Evolutionary conservation across 2,888 invertebrate species (phyloP).

Genomic region (Craniophora ligustri): DNA sequence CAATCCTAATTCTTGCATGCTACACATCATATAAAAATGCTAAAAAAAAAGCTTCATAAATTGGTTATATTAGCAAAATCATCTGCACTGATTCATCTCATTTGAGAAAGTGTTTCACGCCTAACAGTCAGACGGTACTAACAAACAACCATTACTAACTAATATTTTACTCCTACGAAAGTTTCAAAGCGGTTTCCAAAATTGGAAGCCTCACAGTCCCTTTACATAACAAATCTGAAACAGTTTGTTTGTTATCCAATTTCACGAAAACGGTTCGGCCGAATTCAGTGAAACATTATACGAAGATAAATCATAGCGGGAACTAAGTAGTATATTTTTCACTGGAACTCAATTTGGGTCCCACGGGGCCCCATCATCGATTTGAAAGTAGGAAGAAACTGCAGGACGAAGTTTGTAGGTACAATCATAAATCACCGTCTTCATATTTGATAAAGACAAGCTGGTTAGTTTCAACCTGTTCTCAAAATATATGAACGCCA

Average conservation of each 20-base stretch:
- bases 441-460: conserved; percentile 34
- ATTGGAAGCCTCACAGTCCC: conserved; percentile 21
- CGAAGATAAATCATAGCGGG: conserved; percentile 40
- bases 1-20: no score
- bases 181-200: conserved; percentile 23
- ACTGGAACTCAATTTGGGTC: conserved; percentile 44
- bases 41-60: no score
- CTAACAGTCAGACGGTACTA: no score
- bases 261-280: conserved; percentile 21
- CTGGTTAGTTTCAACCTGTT: conserved; percentile 43
- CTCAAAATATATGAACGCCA: conserved; percentile 26
- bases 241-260: conserved; percentile 43
- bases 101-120: no score
- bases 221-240: conserved; percentile 36
- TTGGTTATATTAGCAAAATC: no score
- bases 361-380: conserved; percentile 41
- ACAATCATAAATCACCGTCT: conserved; percentile 43
- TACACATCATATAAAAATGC: no score
- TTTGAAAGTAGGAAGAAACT: conserved; percentile 36
- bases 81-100: no score
- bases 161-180: conserved; percentile 3
- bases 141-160: neutral
- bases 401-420: conserved; percentile 36
- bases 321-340: conserved; percentile 44
- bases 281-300: conserved; percentile 41